Percentiles rank a stretch among this genome's conserved stretches.
Conservation (phyloP, 2,113 vertebrate genomes). For the Oreochromis tanganicae region DNA sequence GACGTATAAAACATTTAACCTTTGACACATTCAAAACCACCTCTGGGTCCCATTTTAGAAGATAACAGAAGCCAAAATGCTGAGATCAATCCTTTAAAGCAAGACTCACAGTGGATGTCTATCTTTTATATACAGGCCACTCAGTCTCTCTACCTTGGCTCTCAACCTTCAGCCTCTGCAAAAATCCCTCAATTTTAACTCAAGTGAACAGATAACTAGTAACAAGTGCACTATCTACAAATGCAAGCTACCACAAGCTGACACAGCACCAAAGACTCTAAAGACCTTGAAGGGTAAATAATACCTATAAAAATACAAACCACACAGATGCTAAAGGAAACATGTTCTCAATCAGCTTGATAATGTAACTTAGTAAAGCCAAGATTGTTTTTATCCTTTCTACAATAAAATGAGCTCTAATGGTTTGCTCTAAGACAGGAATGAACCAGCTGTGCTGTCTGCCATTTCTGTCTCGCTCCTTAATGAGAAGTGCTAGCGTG, state of each 20-base stretch:
- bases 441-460: conserved; percentile 22
- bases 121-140: not conserved
- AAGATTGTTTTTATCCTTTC: not conserved
- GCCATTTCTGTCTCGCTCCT: not conserved
- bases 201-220: not conserved
- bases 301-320: not conserved
- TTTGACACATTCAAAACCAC: no score
- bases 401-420: conserved; percentile 8
- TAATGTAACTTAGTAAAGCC: not conserved
- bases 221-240: not conserved
- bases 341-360: not conserved
- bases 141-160: not conserved
- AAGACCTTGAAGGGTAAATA: not conserved
- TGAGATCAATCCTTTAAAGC: not conserved
- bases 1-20: no score
- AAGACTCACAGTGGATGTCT: not conserved
- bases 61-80: not conserved
- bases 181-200: not conserved
- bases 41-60: not conserved
- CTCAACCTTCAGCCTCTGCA: not conserved
- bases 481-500: conserved; percentile 38
- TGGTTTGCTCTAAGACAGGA: conserved; percentile 7
- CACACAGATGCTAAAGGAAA: not conserved
- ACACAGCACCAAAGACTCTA: not conserved
- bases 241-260: not conserved